These are phyloP conservation scores for Cacatua alba DNA, from an alignment of 2,113 vertebrate genomes.

Conservation along the genomic window DNA sequence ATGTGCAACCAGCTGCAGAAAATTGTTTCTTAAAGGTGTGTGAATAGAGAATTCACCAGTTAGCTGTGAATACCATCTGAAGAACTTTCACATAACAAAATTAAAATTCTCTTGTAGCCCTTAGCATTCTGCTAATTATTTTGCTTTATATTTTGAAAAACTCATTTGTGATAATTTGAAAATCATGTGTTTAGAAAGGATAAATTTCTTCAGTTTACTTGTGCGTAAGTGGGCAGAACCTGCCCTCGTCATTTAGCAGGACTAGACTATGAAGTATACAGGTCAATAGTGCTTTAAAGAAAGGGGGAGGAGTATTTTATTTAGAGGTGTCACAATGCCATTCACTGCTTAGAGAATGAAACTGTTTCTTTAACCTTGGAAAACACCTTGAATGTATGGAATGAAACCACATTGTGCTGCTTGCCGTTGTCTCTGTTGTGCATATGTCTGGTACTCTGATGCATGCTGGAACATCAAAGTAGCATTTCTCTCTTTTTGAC, in stretches of 20 bases:
- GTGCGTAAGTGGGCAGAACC: background rate
- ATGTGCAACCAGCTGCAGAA: background rate
- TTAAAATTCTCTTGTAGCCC: background rate
- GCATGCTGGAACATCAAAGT: conserved; percentile 35
- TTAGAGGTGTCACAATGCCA: background rate
- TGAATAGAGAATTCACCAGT: background rate
- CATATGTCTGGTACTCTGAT: background rate
- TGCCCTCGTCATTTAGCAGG: background rate
- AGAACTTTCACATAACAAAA: background rate
- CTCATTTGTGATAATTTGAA: background rate
- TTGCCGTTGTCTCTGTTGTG: background rate
- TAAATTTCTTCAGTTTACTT: background rate
- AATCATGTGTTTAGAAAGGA: background rate
- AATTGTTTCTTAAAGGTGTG: conserved; percentile 6
- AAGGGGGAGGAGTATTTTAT: background rate
- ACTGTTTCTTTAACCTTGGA: background rate
- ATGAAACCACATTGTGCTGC: background rate
- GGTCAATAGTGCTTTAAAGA: background rate
- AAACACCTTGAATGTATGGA: background rate
- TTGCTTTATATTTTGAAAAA: background rate
- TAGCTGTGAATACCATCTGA: background rate
- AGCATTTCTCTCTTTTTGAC: background rate
- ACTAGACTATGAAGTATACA: background rate
- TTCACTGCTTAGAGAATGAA: background rate
- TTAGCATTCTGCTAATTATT: background rate